Evolutionary conservation across 2,888 invertebrate species (phyloP), one percentile per base, ranked within the genome.

Genomic region (Stenodema calcarata): DNA sequence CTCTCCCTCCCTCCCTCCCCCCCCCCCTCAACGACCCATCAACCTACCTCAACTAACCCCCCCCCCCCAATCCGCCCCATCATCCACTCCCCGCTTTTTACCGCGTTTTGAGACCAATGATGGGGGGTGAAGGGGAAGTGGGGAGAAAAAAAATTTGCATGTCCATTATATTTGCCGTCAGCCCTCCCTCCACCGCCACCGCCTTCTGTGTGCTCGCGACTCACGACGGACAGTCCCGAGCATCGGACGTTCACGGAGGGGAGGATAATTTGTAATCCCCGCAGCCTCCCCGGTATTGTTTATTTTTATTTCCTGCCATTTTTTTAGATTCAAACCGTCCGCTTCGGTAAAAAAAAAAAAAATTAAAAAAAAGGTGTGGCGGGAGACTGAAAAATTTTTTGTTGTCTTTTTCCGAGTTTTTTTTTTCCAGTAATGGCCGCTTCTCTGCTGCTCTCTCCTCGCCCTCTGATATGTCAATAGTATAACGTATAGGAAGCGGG

Each of bases 391-490:
- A 86, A 76, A 54, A 54, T 18, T n/a, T n/a, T n/a, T 50, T 50
- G 14, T 50, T 50, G n/a, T 16, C n/a, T n/a, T n/a, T n/a, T n/a
- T 14, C 50, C 50, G n/a, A 50, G n/a, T 23, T 62, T 62, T 18
- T 18, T 86, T 84, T 78, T 86, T 54, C 30, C 70, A 70, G 86
- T 86, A 86, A 86, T 86, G 86, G 86, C 80, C 86, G 80, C 75
- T 42, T 42, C 78, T 27, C 12, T 47, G n/a, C 54, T 30, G 41
- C 69, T n/a, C n/a, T 28, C 70, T 75, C 27, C 16, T n/a, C 62
- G 69, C 83, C 87, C n/a, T 14, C 83, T 42, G 76, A 84, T 87
- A 88, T 87, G 88, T 88, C 88, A 88, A 88, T 88, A 88, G 87
- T 88, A 84, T 84, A 88, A 88, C 87, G 88, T 88, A 88, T 88